Evolutionary conservation across 2,888 invertebrate genomes (phyloP), one percentile per base, ranked within the genome.

Genomic region (Ypsolopha sequella): DNA sequence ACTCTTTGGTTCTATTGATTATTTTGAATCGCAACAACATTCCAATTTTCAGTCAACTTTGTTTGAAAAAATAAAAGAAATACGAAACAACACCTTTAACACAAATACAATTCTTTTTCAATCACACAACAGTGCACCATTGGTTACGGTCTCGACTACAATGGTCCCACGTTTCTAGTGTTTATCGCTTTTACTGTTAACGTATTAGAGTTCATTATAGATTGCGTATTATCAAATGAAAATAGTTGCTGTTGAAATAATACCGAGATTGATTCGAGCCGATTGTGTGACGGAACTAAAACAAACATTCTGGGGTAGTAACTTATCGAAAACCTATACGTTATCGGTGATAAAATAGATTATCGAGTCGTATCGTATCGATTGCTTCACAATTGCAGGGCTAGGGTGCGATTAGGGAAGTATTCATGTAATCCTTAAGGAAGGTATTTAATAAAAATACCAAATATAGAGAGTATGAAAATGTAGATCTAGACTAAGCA

Each of bases 291-390:
- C 66, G 64, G 62, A 66, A 68, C 57, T 70, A 68, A 72, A 72
- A 74, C 69, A 75, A 74, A 71, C 66, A 65, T 59, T 61, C 60
- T 54, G 52, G 50, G 52, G 55, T 46, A 45, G 13, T 45, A 60
- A 56, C 62, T 66, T 68, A 65, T 68, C 66, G 64, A 58, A 64
- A 66, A 69, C 76, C 76, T 74, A 74, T 77, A 76, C 68, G 69
- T 73, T 66, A 73, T 71, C 66, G 64, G 68, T 69, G 73, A 76
- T 79, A 71, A 79, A 80, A 80, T 80, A 77, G 78, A 80, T 80
- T 78, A 78, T 73, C 65, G 69, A 62, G 65, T 69, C 66, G 70
- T 65, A 71, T 67, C 62, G 60, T n/a, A 24, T 24, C 2, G 24
- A 24, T 24, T 2, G 24, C 24, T 24, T 24, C 2, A 24, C 24